Percentiles rank a stretch among this genome's conserved stretches.
Evolutionary conservation across 1,140 invertebrate genomes (phyloP).

Genomic region (Metaphire vulgaris): DNA sequence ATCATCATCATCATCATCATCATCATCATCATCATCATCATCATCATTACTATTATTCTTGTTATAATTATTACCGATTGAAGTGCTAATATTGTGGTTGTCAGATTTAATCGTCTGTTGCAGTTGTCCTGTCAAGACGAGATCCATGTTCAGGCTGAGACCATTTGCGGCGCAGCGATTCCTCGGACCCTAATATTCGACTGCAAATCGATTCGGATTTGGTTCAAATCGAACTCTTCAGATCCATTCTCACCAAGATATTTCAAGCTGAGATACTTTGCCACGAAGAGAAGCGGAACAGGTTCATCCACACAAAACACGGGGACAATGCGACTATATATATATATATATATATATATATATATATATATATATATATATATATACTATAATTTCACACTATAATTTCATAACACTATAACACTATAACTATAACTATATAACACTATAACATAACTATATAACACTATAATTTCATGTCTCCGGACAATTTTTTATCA

Average conservation of each 20-base stretch:
- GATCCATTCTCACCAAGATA: background rate
- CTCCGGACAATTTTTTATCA: too few relatives aligned
- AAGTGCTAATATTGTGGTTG: background rate
- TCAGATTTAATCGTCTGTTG: background rate
- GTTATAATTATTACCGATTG: background rate
- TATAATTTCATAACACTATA: too few relatives aligned
- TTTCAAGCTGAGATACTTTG: background rate
- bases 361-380: too few relatives aligned
- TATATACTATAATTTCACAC: too few relatives aligned
- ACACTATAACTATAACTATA: too few relatives aligned
- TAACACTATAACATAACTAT: too few relatives aligned
- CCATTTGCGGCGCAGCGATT: background rate
- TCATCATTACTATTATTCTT: background rate
- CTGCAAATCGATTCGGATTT: background rate
- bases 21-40: background rate
- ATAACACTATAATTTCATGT: too few relatives aligned
- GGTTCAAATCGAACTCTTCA: background rate
- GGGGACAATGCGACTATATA: too few relatives aligned
- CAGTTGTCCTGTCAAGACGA: background rate
- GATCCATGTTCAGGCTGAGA: background rate
- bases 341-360: too few relatives aligned
- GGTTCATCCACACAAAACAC: too few relatives aligned
- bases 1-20: constrained; percentile 1
- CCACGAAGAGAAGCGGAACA: too few relatives aligned
- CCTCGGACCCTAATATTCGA: background rate